phyloP scores from a whole-genome alignment of 2,888 invertebrate species.

The Harmothoe impar region DNA sequence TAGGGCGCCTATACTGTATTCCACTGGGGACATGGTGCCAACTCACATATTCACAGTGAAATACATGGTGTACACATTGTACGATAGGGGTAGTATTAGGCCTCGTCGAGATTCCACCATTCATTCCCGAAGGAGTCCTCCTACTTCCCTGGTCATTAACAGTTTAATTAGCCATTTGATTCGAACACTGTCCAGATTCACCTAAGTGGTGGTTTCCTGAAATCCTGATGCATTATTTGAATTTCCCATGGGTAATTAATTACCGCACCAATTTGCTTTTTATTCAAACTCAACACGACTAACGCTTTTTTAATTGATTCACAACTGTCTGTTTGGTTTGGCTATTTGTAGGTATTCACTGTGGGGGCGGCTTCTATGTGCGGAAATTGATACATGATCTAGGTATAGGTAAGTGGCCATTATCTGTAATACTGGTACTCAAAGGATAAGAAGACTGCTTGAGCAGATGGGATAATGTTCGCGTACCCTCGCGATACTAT shows the following conservation, averaged over 20 bases:
- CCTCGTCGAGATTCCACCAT: not conserved
- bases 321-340: not conserved
- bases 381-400: constrained; percentile 64
- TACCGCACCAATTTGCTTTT: not conserved
- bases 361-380: constrained; percentile 67
- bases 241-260: constrained; percentile 27
- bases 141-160: not conserved
- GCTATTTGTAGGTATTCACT: constrained; percentile 63
- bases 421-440: too few species aligned
- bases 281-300: not conserved
- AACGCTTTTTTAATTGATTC: not conserved
- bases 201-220: not conserved
- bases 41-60: too few species aligned
- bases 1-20: too few species aligned
- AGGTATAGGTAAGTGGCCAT: constrained; percentile 54
- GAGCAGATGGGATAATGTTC: too few species aligned
- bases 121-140: not conserved
- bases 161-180: not conserved
- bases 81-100: too few species aligned
- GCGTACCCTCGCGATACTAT: too few species aligned
- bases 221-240: constrained; percentile 2
- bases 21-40: too few species aligned
- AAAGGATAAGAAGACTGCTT: too few species aligned
- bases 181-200: constrained; percentile 9
- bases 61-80: too few species aligned